Evolutionary conservation across 1,140 invertebrate genomes (phyloP), one percentile per base, ranked within the genome.

Genomic region (Diploscapter pachys): DNA sequence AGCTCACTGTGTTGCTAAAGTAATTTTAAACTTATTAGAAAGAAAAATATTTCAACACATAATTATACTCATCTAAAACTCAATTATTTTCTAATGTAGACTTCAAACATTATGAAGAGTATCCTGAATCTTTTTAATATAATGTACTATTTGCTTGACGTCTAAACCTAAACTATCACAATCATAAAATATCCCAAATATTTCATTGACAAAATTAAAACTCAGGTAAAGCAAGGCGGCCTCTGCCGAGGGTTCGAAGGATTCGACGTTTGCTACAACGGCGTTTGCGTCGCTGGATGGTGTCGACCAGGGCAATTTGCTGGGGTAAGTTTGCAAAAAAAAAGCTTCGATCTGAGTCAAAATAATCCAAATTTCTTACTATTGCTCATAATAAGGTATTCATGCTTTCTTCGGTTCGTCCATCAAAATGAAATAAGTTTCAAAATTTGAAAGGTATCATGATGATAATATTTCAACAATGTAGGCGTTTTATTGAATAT

Each of bases 1-100:
- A 69, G 59, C 83, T 11, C 82, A 85, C 48, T 84, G 83, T 65
- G 83, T 84, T 8, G 79, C 83, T 1, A 84, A 84, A 64, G 78
- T 66, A 66, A 69, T 8, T n/a, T 8, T 65, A 13, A 9, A 48
- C 63, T 65, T 8, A 13, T 65, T 8, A 9, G 8, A 65, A 2
- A 65, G 8, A 48, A 65, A 65, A 65, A 48, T 11, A 8, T 48
- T 48, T 65, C 2, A 11, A 65, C 9, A 2, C 48, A 48, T 13
- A 65, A 11, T 8, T 31, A 31, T 31, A 31, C 31, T 31, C 31
- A 31, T 31, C 1, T 31, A 0, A 31, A 31, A 31, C 31, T 31
- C 31, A 1, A 31, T 31, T 31, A 31, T 31, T 31, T 31, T 31
- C 31, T 31, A 1, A 31, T 31, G 1, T 31, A 31, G 31, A 1